Base-by-base conservation (phyloP, 2,113 vertebrate species). In the Psilopogon haemacephalus region DNA sequence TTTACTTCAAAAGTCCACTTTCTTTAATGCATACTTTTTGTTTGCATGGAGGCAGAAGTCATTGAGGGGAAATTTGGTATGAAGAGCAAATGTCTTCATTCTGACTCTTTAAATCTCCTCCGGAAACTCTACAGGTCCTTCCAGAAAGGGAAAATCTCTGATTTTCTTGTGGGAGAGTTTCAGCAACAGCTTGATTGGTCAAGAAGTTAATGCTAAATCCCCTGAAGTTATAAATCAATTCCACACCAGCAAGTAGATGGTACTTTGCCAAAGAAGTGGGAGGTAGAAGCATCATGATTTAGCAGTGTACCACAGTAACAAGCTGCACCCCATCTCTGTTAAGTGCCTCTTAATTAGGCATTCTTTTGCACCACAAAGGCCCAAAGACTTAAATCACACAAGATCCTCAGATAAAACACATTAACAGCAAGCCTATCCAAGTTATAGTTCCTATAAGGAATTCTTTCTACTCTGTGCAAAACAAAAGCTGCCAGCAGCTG, bases 331-430 rank as follows among this genome's bases (percentile, higher is more conserved):
- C 59, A 70, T 50, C 27, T 21, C 50, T 67, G 37, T 24, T 52
- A 80, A 95, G 12, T 16, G 5, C 9, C 46, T 20, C 33, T 82
- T 77, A 65, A 86, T 86, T 58, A 91, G 71, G 30, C 55, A 54
- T 27, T 27, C 23, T 72, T 64, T 30, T 85, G 44, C 6, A 40
- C 68, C 38, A 42, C 7, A 24, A 79, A 85, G 48, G n/a, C 59
- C 63, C 71, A 65, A 85, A 82, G 72, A 70, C 4, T 73, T 85
- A 91, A 75, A 73, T 85, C 46, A 90, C 54, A 54, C 21, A 76
- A 88, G 6, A 86, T 86, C 59, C 69, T 86, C 74, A 75, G 74
- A 87, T 84, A 86, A 94, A 62, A 85, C 23, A 69, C 42, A 83
- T 76, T 73, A 91, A 71, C 54, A 88, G n/a, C 59, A 78, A 79